phyloP scores from a whole-genome alignment of 2,797 vertebrate species.

The Gambelia wislizenii region DNA sequence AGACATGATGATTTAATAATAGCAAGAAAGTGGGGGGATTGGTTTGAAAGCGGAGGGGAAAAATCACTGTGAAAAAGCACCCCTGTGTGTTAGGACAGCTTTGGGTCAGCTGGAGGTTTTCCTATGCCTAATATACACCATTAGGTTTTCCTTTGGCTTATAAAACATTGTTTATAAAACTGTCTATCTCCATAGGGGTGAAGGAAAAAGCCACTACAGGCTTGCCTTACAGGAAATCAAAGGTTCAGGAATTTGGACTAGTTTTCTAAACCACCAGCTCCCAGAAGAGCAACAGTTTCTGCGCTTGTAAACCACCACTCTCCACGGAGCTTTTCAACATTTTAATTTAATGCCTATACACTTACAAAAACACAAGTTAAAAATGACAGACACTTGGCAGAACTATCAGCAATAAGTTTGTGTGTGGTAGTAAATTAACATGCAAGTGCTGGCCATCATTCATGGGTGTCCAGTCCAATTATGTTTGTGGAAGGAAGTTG shows the following conservation, averaged over 20 bases:
- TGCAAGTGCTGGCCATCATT: constrained; percentile 50
- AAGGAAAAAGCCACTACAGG: not conserved
- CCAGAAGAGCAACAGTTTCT: constrained; percentile 43
- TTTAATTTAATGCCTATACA: constrained; percentile 59
- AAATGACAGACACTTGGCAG: constrained; percentile 51
- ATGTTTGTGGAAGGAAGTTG: constrained; percentile 42
- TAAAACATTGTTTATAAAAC: constrained; percentile 38
- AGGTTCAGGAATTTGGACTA: constrained; percentile 35
- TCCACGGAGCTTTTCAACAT: constrained; percentile 49
- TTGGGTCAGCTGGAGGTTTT: constrained; percentile 32
- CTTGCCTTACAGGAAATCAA: constrained; percentile 32
- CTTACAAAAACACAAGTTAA: constrained; percentile 53
- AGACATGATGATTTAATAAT: constrained; percentile 30
- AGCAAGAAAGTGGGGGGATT: not conserved
- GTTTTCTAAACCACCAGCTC: constrained; percentile 44
- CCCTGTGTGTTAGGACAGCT: constrained; percentile 19
- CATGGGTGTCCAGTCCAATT: constrained; percentile 39
- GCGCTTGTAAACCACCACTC: constrained; percentile 40
- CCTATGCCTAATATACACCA: fast-evolving
- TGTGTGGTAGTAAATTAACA: constrained; percentile 44
- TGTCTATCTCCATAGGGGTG: constrained; percentile 35
- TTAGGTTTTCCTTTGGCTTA: constrained; percentile 32
- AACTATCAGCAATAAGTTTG: constrained; percentile 63
- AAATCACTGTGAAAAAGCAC: not conserved
- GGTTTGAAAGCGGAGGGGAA: not conserved